phyloP scores from a whole-genome alignment of 2,797 vertebrate species.

The Sebastes hubbsi region DNA sequence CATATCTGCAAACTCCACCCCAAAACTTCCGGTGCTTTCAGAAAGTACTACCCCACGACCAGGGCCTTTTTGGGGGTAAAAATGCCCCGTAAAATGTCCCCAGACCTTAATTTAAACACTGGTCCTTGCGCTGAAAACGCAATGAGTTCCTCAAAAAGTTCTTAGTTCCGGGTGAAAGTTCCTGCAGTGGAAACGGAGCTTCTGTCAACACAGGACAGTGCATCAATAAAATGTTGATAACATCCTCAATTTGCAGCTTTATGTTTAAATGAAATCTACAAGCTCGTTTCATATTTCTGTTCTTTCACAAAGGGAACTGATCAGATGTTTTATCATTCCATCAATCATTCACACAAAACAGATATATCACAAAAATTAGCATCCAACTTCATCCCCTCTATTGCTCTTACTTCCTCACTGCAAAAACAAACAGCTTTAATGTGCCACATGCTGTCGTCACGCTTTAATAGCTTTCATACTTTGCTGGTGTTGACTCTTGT shows the following conservation, averaged over 20 bases:
- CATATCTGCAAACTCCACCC: too few species aligned
- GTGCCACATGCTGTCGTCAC: too few species aligned
- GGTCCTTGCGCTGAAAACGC: too few species aligned
- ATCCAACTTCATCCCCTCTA: background rate
- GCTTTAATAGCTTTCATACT: background rate
- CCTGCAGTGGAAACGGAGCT: too few species aligned
- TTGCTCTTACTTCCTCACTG: background rate
- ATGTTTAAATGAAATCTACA: background rate
- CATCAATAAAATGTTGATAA: background rate
- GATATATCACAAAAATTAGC: background rate
- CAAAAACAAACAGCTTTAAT: too few species aligned
- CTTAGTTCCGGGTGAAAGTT: too few species aligned
- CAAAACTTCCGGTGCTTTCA: too few species aligned
- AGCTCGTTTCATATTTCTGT: background rate
- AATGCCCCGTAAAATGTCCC: too few species aligned
- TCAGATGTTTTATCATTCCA: background rate
- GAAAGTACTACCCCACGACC: too few species aligned
- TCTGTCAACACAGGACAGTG: background rate
- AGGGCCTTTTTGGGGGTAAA: too few species aligned
- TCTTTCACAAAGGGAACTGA: background rate
- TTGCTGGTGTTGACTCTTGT: background rate
- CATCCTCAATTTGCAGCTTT: background rate
- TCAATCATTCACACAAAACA: background rate
- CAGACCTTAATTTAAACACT: too few species aligned
- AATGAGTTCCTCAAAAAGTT: too few species aligned